Evolutionary conservation across 2,797 vertebrate species (phyloP), one percentile per base, ranked within the genome.

Genomic region (Fratercula arctica): DNA sequence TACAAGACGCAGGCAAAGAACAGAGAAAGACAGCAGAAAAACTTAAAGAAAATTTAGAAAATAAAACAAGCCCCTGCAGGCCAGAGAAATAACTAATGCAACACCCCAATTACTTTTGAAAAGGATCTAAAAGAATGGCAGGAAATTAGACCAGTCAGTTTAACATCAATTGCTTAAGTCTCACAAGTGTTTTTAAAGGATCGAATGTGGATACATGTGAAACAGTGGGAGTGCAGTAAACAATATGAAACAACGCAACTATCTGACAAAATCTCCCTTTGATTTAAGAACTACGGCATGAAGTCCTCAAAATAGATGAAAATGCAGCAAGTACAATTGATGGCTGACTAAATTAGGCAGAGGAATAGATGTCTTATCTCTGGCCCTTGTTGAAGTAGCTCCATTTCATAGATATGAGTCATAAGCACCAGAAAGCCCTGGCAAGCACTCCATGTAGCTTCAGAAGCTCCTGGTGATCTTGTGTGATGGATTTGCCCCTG

Each of bases 151-250:
- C 85, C 59, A 95, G 90, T 88, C 94, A 96, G 91, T 97, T 95
- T 97, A 94, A 96, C 95, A 97, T 92, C 45, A 96, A 90, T 85
- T 92, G 19, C 87, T 97, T 97, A 97, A 97, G 37, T 90, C 82
- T 95, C 80, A 85, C 89, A 96, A 93, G 70, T 88, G 76, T 96
- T 98, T 98, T 97, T 92, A 97, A 96, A 97, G 93, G 95, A 97
- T 97, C 95, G 96, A 86, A 95, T 94, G 56, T 86, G 91, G 87
- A 81, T 96, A 89, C 68, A 85, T 29, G 28, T 90, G 82, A 97
- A 96, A 86, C 3, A 16, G 64, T 74, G 11, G 48, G 81, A 94
- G 43, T 48, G 17, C 37, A 90, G 84, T 63, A 94, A 93, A 87
- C 59, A 76, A 46, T 57, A 85, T 39, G 45, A 90, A 93, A 79